Evolutionary conservation across 2,797 vertebrate genomes (phyloP), one percentile per base, ranked within the genome.

Genomic region (Lemur catta): DNA sequence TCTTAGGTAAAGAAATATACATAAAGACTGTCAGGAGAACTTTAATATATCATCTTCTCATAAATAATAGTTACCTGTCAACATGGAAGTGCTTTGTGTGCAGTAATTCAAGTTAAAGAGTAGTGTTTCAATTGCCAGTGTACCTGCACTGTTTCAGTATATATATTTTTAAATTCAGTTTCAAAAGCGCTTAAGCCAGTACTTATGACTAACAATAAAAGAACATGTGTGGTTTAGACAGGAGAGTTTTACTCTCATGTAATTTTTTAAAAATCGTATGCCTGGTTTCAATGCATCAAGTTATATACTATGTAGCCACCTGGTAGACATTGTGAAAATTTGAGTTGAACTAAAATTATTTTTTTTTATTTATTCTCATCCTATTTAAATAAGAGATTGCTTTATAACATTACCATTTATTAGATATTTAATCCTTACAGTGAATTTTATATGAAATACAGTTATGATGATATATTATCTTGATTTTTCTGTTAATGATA

Each of bases 1-100:
- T 99, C 98, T 98, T 97, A 98, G 98, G 98, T 98, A 97, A 98
- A 98, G 91, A 98, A 99, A 99, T 99, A 98, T 98, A 99, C 98
- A 99, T 98, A 99, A 98, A 99, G 98, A 98, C 98, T 98, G 97
- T 98, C 98, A 98, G 98, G 98, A 98, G 98, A 99, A 98, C 98
- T 98, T 98, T 97, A 99, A 99, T 99, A 98, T 95, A 99, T 99
- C 98, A 99, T 98, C 98, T 98, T 98, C 98, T 99, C 99, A 98
- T 96, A 98, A 97, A 98, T 99, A 99, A 99, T 99, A 99, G 98
- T 98, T 98, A 98, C 96, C 98, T 98, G 98, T 97, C 98, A 98
- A 94, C 96, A 97, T 86, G 94, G 97, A 98, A 98, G 52, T 98
- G 97, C 97, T 98, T 98, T 96, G 92, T 97, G 82, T 98, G 96